phyloP scores from a whole-genome alignment of 2,797 vertebrate species.

The Takifugu rubripes region DNA sequence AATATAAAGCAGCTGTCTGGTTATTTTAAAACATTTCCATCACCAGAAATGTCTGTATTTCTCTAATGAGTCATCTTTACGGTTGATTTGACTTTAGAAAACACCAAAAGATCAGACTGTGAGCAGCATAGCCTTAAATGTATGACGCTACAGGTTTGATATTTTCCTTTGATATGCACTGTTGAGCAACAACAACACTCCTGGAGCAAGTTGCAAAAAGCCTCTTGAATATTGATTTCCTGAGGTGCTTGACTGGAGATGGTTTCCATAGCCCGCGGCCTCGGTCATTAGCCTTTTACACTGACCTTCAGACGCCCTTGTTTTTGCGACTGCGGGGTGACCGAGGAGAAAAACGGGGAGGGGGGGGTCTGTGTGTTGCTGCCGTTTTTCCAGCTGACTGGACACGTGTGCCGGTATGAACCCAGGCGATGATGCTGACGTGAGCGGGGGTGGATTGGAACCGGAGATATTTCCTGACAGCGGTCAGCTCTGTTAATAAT shows the following conservation, averaged over 20 bases:
- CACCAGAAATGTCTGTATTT: slow-evolving; percentile 7
- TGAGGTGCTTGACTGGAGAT: slow-evolving; percentile 34
- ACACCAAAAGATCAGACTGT: slow-evolving; percentile 2
- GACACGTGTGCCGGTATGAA: slow-evolving; percentile 11
- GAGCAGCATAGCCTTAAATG: slow-evolving; percentile 39
- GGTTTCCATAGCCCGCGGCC: slow-evolving; percentile 44
- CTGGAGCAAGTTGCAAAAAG: slow-evolving; percentile 48
- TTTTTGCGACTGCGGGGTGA: slow-evolving; percentile 27
- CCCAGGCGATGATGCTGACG: slow-evolving; percentile 17
- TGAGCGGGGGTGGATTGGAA: slow-evolving; percentile 34
- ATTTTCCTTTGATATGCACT: slow-evolving; percentile 32
- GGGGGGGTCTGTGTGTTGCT: background rate
- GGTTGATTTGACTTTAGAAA: no score
- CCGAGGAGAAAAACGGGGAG: slow-evolving; percentile 7
- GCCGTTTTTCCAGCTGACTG: slow-evolving; percentile 1
- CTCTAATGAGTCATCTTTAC: no score
- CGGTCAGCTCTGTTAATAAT: slow-evolving; percentile 62
- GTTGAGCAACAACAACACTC: slow-evolving; percentile 43
- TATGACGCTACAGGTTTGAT: slow-evolving; percentile 41
- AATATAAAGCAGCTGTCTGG: slow-evolving; percentile 2
- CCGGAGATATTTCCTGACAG: slow-evolving; percentile 56
- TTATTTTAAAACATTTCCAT: slow-evolving; percentile 15
- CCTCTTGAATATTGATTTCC: slow-evolving; percentile 43
- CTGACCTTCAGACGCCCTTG: slow-evolving; percentile 54
- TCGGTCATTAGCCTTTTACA: slow-evolving; percentile 62